Evolutionary conservation across 2,888 invertebrate genomes (phyloP), one percentile per base, ranked within the genome.

Genomic region (Drosophila mayaguana): DNA sequence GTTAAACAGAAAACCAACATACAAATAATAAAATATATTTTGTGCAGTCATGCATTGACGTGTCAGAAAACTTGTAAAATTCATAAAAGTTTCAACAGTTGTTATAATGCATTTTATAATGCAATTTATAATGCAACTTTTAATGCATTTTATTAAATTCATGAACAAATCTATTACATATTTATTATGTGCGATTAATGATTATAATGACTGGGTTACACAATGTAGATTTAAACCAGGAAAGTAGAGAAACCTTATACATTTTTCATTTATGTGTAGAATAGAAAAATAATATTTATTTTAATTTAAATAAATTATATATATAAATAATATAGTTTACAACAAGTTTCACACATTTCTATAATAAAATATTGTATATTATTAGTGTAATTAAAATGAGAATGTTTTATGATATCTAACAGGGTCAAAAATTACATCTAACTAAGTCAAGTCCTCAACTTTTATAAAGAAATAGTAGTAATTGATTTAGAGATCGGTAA

Each of bases 401-500:
- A 38, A 8, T 38, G 2, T n/a, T 38, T n/a, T 16, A n/a, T n/a
- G 38, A 20, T 43, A 22, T 14, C 14, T 20, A 14, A 22, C 2
- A 1, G 22, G 14, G 22, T 22, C 14, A 45, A 22, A 2, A 22
- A 22, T 28, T 28, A n/a, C n/a, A 28, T 28, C 2, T 4, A 48
- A 16, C 7, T 7, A 11, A 25, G 2, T 25, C 3, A 25, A 25
- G 16, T 12, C 20, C 6, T 12, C n/a, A n/a, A 6, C 1, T 38
- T 6, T 12, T 51, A 6, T 12, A 40, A 38, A 8, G 34, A 45
- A 28, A 28, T 8, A 28, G 38, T 11, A 43, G 18, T 22, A 18
- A 2, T 7, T 9, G 9, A 40, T 25, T 46, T 4, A n/a, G 14
- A 53, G 56, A 63, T 75, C 40, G 18, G 25, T 40, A 61, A 28